Conservation (phyloP, 2,888 invertebrate genomes). For the Synanthedon formicaeformis region DNA sequence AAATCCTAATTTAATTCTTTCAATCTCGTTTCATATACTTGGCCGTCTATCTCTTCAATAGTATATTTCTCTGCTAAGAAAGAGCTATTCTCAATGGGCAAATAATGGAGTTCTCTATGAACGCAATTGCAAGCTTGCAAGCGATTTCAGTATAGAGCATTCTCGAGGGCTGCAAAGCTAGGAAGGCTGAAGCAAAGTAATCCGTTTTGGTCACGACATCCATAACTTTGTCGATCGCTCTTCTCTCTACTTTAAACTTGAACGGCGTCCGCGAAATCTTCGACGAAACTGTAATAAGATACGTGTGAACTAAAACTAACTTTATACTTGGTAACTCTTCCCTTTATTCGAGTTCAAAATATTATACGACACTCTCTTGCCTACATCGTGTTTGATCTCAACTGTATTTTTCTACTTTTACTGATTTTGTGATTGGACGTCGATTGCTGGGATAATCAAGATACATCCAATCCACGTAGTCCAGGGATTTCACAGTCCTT, state of each 20-base stretch:
- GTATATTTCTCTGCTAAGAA: no score
- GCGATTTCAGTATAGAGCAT: not conserved
- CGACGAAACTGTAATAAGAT: slow-evolving; percentile 44
- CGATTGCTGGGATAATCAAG: no score
- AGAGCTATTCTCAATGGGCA: not conserved
- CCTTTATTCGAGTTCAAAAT: not conserved
- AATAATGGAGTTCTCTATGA: not conserved
- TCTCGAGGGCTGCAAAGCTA: not conserved
- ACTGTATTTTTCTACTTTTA: no score
- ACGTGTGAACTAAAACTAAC: slow-evolving; percentile 13
- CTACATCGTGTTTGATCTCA: no score
- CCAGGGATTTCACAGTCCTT: no score
- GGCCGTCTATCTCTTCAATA: no score
- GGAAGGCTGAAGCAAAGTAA: slow-evolving; percentile 28
- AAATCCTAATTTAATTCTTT: no score
- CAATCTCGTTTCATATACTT: no score
- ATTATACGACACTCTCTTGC: not conserved
- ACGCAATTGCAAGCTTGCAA: not conserved
- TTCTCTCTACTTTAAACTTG: slow-evolving; percentile 44
- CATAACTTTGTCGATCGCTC: slow-evolving; percentile 48
- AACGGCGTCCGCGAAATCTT: slow-evolving; percentile 18
- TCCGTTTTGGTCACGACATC: slow-evolving; percentile 41
- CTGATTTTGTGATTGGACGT: no score
- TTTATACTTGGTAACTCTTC: not conserved
- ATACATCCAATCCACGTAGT: no score